Percentiles rank a stretch among this genome's conserved stretches.
Evolutionary conservation across 2,888 invertebrate species (phyloP).

Genomic region (Uropetala carovei): DNA sequence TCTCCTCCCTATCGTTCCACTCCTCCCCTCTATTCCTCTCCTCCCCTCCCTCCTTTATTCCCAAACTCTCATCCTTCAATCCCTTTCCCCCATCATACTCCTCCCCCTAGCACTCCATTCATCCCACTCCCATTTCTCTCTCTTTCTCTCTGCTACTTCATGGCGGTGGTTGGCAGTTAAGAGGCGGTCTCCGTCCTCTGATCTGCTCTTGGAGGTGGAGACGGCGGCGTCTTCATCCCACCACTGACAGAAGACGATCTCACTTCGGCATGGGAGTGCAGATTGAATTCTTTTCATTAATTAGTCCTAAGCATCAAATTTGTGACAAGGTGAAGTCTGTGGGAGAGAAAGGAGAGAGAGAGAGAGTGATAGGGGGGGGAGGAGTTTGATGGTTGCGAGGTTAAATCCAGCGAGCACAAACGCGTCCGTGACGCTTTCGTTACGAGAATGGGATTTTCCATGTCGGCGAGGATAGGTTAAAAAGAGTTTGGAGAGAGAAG

Average conservation of each 20-base stretch:
- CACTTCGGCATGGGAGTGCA: constrained; percentile 27
- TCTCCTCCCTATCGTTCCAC: no score
- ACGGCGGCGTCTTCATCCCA: constrained; percentile 57
- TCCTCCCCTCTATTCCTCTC: not conserved
- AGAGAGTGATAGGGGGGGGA: not conserved
- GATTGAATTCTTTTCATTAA: constrained; percentile 62
- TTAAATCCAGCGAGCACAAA: not conserved
- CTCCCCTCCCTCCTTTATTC: not conserved
- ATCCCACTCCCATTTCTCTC: not conserved
- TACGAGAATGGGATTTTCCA: no score
- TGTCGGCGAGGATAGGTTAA: not conserved
- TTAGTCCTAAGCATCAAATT: constrained; percentile 55
- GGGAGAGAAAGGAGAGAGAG: not conserved
- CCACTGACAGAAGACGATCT: constrained; percentile 56
- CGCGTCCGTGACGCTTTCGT: not conserved
- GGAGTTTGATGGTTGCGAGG: not conserved
- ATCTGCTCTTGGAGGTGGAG: constrained; percentile 24
- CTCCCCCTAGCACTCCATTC: not conserved
- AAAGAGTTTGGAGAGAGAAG: not conserved
- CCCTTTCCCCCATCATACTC: not conserved
- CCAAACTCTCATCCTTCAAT: not conserved
- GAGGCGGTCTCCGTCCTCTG: constrained; percentile 20
- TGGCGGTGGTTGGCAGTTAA: constrained; percentile 23
- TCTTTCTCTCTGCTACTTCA: not conserved
- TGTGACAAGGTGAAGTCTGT: constrained; percentile 49